Percentiles rank a stretch among this genome's conserved stretches.
Conservation (phyloP, 2,113 vertebrate species). For the Acanthochromis polyacanthus region DNA sequence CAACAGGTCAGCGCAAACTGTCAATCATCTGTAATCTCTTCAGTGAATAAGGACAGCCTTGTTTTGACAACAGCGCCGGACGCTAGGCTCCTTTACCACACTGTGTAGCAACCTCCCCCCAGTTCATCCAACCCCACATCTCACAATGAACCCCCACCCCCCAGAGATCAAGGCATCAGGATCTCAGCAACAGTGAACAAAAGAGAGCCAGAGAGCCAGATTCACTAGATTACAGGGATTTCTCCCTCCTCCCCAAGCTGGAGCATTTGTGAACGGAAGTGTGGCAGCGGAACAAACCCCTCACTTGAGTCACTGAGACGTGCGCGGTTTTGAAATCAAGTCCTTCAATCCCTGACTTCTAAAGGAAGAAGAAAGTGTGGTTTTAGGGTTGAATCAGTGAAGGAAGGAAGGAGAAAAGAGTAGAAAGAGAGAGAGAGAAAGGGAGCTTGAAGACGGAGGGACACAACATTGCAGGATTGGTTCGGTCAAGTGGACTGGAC, state of each 20-base stretch:
- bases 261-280: conserved; percentile 83
- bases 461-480: conserved; percentile 50
- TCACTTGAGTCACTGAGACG: conserved; percentile 83
- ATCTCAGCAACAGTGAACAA: conserved; percentile 75
- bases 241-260: conserved; percentile 66
- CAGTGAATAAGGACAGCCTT: not conserved
- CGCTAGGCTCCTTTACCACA: not conserved
- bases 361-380: conserved; percentile 48
- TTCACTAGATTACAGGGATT: conserved; percentile 82
- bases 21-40: not conserved
- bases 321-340: conserved; percentile 83
- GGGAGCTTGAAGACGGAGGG: conserved; percentile 23
- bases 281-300: conserved; percentile 84
- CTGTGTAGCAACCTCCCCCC: not conserved
- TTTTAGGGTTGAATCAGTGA: conserved; percentile 50
- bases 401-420: conserved; percentile 43
- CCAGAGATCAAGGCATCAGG: conserved; percentile 53
- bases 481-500: conserved; percentile 70
- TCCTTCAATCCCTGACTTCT: conserved; percentile 79
- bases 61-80: not conserved
- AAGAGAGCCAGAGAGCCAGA: conserved; percentile 74
- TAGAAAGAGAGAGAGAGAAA: conserved; percentile 20
- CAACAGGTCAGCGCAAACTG: not conserved
- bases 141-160: conserved; percentile 8
- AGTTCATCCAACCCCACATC: not conserved